Conservation (phyloP, 2,797 vertebrate species). For the Acropternis orthonyx region DNA sequence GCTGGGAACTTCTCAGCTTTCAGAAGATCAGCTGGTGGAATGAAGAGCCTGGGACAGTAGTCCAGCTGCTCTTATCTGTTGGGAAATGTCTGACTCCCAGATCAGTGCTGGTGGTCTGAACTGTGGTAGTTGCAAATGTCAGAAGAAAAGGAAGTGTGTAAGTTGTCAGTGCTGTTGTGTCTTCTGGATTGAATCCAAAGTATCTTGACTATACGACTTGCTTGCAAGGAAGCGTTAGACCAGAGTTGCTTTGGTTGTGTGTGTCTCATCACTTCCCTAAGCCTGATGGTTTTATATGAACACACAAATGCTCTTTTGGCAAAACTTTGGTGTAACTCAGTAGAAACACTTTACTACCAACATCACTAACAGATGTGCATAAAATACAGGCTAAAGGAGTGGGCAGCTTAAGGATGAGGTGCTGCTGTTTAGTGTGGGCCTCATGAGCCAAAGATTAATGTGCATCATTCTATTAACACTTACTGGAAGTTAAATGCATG, state of each 20-base stretch:
- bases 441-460: not conserved
- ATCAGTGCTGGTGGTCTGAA: not conserved
- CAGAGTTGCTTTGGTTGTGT: not conserved
- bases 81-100: not conserved
- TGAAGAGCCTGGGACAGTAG: not conserved
- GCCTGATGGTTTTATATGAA: not conserved
- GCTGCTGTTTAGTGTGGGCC: not conserved
- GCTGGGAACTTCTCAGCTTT: constrained; percentile 6
- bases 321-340: not conserved
- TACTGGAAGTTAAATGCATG: not conserved
- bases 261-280: not conserved
- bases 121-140: not conserved
- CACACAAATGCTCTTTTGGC: not conserved
- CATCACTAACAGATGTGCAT: not conserved
- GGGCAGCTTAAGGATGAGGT: not conserved
- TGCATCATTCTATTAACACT: not conserved
- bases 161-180: not conserved
- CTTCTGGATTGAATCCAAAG: not conserved
- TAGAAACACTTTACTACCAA: not conserved
- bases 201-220: not conserved
- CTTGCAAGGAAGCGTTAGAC: not conserved
- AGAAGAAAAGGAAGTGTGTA: not conserved
- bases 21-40: not conserved
- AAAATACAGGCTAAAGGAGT: not conserved
- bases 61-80: not conserved